Conservation (phyloP, 2,888 invertebrate genomes). For the Coenonympha arcania region DNA sequence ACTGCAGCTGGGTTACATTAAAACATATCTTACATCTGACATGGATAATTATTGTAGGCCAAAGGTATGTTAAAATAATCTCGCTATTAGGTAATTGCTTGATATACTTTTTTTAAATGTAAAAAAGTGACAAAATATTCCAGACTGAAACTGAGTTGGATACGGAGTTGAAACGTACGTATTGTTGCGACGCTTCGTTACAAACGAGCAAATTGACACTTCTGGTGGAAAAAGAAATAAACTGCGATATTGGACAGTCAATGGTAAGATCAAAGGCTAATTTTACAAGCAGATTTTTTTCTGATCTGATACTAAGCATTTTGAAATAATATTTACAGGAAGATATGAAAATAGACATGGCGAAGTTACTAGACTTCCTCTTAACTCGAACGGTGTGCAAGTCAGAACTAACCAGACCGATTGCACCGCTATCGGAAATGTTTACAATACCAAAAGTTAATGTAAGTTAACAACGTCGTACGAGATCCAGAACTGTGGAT, state of each 20-base stretch:
- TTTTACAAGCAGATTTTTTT: too few relatives aligned
- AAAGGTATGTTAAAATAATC: too few relatives aligned
- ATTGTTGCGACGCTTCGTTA: constrained; percentile 11
- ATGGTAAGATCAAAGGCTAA: constrained; percentile 6
- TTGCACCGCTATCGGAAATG: neutral
- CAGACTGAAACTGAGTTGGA: constrained; percentile 15
- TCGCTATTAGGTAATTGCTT: neutral
- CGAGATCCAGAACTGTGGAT: neutral
- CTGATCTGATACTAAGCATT: too few relatives aligned
- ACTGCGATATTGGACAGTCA: constrained; percentile 11
- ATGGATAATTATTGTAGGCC: neutral
- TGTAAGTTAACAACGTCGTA: constrained; percentile 1
- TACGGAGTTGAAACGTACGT: constrained; percentile 4
- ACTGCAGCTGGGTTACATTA: constrained; percentile 1
- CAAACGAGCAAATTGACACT: constrained; percentile 12
- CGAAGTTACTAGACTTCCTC: constrained; percentile 4
- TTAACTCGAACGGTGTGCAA: constrained; percentile 12
- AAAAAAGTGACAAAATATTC: neutral
- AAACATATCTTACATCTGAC: neutral
- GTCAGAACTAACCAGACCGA: constrained; percentile 2
- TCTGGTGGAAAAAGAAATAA: constrained; percentile 21
- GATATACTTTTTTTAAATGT: neutral
- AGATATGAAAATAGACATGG: constrained; percentile 11
- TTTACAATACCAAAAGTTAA: constrained; percentile 1
- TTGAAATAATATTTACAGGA: constrained; percentile 9